Evolutionary conservation across 2,888 invertebrate genomes (phyloP), one percentile per base, ranked within the genome.

Genomic region (Zaprionus lineosus): DNA sequence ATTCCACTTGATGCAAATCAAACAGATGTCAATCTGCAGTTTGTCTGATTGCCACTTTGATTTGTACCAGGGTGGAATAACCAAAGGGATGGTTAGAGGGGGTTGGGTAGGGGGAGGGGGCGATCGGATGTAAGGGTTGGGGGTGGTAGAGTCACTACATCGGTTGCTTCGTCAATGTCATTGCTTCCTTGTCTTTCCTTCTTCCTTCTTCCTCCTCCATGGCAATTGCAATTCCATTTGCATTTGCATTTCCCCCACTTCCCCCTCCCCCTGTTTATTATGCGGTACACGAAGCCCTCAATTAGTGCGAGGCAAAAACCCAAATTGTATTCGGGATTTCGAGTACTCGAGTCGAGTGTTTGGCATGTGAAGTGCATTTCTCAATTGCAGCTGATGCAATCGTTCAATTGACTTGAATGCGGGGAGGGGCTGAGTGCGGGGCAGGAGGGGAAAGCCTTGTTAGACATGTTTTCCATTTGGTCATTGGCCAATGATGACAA

Each of bases 11-110:
- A 76, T 79, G 72, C 79, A 79, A 79, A 79, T 79, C 74, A 59
- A 65, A 62, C 78, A 79, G 83, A 79, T 79, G 83, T 75, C 83
- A 83, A 79, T 78, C 76, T 71, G 76, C 59, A 68, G 74, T 82
- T 73, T 62, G 39, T 57, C 71, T 78, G 79, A 79, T 78, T 78
- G 75, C 58, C 79, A 64, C 58, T 59, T 51, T 68, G 71, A 68
- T 71, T 70, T 70, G 66, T 55, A 50, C 21, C 15, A 14, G 50
- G 46, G 31, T 41, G 41, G 16, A 16, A 28, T 28, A 31, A 12
- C 28, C 19, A 34, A 16, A 46, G 24, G n/a, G n/a, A n/a, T n/a
- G n/a, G n/a, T n/a, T n/a, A n/a, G n/a, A n/a, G n/a, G n/a, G n/a
- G n/a, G n/a, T n/a, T n/a, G n/a, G n/a, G n/a, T n/a, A n/a, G n/a